phyloP scores from a whole-genome alignment of 2,888 invertebrate genomes.

The Dryobotodes eremita region DNA sequence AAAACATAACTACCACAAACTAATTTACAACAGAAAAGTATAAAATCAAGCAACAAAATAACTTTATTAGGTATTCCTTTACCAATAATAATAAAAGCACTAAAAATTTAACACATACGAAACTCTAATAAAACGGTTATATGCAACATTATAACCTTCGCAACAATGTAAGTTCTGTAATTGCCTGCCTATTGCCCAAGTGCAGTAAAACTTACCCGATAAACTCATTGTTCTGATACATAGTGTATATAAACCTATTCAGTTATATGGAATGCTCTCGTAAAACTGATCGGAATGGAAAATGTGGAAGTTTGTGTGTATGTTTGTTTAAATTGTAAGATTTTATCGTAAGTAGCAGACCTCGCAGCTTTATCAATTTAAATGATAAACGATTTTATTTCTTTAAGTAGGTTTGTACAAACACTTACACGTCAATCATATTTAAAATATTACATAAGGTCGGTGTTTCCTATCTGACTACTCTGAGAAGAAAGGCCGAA shows the following conservation, averaged over 20 bases:
- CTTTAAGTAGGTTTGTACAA: too few species aligned
- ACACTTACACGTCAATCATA: too few species aligned
- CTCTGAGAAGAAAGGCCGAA: too few species aligned
- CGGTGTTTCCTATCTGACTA: too few species aligned
- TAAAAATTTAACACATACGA: constrained; percentile 43
- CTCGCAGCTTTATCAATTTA: background rate
- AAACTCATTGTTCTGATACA: constrained; percentile 76
- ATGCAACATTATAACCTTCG: constrained; percentile 48
- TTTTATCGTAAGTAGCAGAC: background rate
- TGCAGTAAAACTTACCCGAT: constrained; percentile 76
- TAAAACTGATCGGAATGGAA: constrained; percentile 42
- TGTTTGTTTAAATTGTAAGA: constrained; percentile 9
- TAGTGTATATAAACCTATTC: constrained; percentile 60
- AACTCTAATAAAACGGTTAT: constrained; percentile 36
- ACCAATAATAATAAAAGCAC: constrained; percentile 28
- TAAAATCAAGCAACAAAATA: constrained; percentile 36
- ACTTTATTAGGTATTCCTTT: constrained; percentile 20
- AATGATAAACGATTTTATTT: too few species aligned
- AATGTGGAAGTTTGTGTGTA: background rate
- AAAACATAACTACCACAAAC: background rate
- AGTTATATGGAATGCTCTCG: constrained; percentile 27
- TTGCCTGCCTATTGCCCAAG: constrained; percentile 62
- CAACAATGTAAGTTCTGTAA: constrained; percentile 66
- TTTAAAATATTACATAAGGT: too few species aligned
- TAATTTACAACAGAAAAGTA: constrained; percentile 6